Evolutionary conservation across 2,888 invertebrate genomes (phyloP).

Genomic region (Chrysolina haemoptera): DNA sequence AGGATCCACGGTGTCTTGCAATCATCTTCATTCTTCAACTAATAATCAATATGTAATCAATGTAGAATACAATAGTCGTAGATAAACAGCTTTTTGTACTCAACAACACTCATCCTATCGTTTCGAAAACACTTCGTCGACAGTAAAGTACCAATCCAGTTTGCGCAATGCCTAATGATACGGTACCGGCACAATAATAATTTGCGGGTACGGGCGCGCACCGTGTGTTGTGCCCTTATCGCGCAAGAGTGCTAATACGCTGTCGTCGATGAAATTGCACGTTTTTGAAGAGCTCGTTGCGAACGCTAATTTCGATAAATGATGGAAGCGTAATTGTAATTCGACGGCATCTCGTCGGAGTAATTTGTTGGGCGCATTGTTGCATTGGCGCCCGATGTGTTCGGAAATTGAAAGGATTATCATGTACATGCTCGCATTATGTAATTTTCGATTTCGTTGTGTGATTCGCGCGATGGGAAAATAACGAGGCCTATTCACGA

Average conservation of each 20-base stretch:
- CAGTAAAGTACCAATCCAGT: neutral
- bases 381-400: conserved; percentile 10
- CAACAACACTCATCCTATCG: neutral
- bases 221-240: conserved; percentile 25
- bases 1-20: too few relatives aligned
- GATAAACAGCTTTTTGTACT: neutral
- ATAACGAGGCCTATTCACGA: conserved; percentile 11
- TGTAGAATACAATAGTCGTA: too few relatives aligned
- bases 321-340: conserved; percentile 20
- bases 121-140: neutral
- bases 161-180: conserved; percentile 26
- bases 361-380: neutral
- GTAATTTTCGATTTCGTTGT: conserved; percentile 10
- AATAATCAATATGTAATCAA: too few relatives aligned
- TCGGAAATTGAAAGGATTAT: conserved; percentile 11
- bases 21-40: too few relatives aligned
- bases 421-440: conserved; percentile 12
- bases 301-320: conserved; percentile 36
- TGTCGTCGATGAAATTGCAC: conserved; percentile 40
- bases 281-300: conserved; percentile 35
- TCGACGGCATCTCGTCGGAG: conserved; percentile 1
- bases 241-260: conserved; percentile 33
- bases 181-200: conserved; percentile 9
- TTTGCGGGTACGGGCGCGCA: neutral
- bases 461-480: conserved; percentile 8